Evolutionary conservation across 2,113 vertebrate genomes (phyloP).

Genomic region (Hiodon alosoides): DNA sequence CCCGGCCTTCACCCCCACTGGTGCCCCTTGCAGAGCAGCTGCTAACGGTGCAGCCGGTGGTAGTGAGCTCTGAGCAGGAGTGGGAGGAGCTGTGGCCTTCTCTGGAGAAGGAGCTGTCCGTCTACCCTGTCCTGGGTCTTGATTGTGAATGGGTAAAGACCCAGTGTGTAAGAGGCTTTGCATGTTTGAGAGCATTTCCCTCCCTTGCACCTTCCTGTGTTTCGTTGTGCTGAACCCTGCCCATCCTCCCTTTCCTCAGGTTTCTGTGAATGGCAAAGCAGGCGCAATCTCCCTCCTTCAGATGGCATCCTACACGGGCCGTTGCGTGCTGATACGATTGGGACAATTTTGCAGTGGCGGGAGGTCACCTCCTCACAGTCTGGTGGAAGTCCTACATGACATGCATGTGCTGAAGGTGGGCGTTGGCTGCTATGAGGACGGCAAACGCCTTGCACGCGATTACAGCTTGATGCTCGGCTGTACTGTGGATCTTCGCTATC

Average conservation of each 20-base stretch:
- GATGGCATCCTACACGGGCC: slow-evolving; percentile 77
- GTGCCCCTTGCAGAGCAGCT: slow-evolving; percentile 59
- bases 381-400: slow-evolving; percentile 75
- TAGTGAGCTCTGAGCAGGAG: slow-evolving; percentile 73
- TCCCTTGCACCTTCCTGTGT: neutral
- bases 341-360: slow-evolving; percentile 58
- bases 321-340: slow-evolving; percentile 79
- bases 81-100: slow-evolving; percentile 74
- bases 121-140: slow-evolving; percentile 81
- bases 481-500: slow-evolving; percentile 79
- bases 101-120: slow-evolving; percentile 70
- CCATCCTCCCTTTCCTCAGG: slow-evolving; percentile 51
- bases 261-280: slow-evolving; percentile 71
- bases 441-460: slow-evolving; percentile 76
- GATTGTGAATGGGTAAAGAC: slow-evolving; percentile 97
- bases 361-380: slow-evolving; percentile 64
- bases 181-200: neutral
- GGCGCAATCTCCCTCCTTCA: slow-evolving; percentile 82
- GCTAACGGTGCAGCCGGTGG: slow-evolving; percentile 62
- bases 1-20: slow-evolving; percentile 25
- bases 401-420: slow-evolving; percentile 80
- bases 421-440: slow-evolving; percentile 88
- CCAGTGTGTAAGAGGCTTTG: slow-evolving; percentile 48
- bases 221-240: neutral
- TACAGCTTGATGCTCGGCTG: slow-evolving; percentile 75